These are phyloP conservation scores for Oreortyx pictus DNA, from an alignment of 2,797 vertebrate genomes.

Conservation along the genomic window DNA sequence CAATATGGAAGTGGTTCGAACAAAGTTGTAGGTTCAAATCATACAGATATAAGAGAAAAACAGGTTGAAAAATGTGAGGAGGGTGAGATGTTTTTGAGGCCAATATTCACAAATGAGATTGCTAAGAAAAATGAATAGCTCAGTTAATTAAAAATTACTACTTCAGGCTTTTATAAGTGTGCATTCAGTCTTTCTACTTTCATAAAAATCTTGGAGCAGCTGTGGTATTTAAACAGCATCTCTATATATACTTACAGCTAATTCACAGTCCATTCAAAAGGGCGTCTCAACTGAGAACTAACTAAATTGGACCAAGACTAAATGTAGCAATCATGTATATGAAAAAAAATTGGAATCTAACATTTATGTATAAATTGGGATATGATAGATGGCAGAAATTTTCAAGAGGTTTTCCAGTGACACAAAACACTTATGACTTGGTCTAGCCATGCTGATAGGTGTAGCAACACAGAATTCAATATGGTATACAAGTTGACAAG, in stretches of 20 bases:
- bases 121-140: background rate
- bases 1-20: background rate
- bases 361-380: background rate
- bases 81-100: background rate
- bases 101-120: background rate
- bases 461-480: background rate
- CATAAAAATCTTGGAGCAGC: constrained; percentile 7
- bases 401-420: background rate
- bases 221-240: constrained; percentile 13
- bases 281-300: background rate
- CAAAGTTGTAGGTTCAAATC: background rate
- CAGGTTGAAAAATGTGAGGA: background rate
- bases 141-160: constrained; percentile 6
- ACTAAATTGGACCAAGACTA: background rate
- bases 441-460: background rate
- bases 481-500: background rate
- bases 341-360: background rate
- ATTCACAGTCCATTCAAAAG: background rate
- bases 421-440: background rate
- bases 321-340: background rate
- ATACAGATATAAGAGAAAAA: background rate
- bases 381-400: background rate
- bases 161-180: background rate
- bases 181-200: background rate
- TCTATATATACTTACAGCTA: background rate